A percentile compares a stretch with the other conserved stretches of the same genome.
Evolutionary conservation across 2,113 vertebrate genomes (phyloP).

Genomic region (Progne subis): DNA sequence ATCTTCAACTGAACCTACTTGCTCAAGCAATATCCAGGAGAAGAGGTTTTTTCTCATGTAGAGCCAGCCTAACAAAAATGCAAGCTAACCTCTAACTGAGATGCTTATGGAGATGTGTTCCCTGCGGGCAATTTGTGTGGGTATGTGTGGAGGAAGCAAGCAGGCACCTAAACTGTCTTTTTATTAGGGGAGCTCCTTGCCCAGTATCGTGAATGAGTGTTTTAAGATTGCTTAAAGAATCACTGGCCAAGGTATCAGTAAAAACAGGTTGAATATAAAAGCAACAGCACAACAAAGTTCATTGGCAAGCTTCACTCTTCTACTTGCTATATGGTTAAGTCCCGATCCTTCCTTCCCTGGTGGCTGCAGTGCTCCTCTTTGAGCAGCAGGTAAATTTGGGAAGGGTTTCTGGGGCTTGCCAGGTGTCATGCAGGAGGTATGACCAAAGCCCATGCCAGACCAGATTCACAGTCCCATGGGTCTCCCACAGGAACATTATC

Average conservation of each 20-base stretch:
- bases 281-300: neutral
- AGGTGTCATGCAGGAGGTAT: neutral
- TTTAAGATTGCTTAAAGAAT: neutral
- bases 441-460: neutral
- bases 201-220: rapidly evolving
- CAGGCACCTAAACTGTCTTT: neutral
- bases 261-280: neutral
- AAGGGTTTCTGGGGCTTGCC: neutral
- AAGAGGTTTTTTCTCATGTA: neutral
- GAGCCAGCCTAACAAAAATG: conserved; percentile 12
- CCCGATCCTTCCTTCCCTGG: neutral
- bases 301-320: neutral
- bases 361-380: rapidly evolving
- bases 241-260: neutral
- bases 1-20: conserved; percentile 5
- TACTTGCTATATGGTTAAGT: neutral
- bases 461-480: neutral
- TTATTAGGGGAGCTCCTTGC: neutral
- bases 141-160: neutral
- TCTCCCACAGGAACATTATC: neutral
- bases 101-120: neutral
- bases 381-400: neutral
- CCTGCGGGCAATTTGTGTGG: neutral
- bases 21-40: neutral
- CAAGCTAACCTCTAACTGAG: neutral